Evolutionary conservation across 92 coral and sea anemone species (phyloP).

Genomic region (Umimayanthus chanpuru): DNA sequence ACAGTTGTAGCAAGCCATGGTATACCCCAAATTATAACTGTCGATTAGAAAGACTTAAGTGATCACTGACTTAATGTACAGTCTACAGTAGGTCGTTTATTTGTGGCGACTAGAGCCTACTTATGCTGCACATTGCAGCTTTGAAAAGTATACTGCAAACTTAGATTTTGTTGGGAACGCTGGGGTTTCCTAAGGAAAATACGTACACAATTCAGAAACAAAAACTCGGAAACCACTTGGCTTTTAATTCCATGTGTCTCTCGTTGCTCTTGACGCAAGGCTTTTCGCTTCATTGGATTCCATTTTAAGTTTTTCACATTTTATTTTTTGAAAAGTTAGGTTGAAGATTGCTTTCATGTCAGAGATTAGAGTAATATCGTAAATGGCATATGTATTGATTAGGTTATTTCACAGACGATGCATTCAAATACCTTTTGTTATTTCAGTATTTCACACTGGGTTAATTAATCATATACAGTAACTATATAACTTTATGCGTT

Average conservation of each 20-base stretch:
- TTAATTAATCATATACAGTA: too few species aligned
- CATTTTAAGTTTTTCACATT: too few species aligned
- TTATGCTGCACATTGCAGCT: neutral
- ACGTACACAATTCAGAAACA: neutral
- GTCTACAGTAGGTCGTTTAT: neutral
- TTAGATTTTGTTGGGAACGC: too few species aligned
- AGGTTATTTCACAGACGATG: neutral
- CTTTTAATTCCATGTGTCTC: neutral
- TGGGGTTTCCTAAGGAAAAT: neutral
- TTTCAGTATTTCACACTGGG: neutral
- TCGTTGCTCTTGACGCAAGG: neutral
- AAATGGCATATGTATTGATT: neutral
- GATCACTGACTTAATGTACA: too few species aligned
- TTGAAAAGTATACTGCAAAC: too few species aligned
- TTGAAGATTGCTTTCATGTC: neutral
- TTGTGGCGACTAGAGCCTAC: neutral
- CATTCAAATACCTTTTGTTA: too few species aligned
- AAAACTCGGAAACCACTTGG: neutral
- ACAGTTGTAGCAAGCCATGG: neutral
- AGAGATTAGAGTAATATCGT: neutral
- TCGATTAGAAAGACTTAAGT: neutral
- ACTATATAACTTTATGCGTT: too few species aligned
- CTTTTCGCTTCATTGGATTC: neutral
- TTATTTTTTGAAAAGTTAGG: too few species aligned
- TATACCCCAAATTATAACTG: too few species aligned